Percentiles rank a stretch among this genome's conserved stretches.
Evolutionary conservation across 2,113 vertebrate genomes (phyloP).

Genomic region (Dermatemys mawii): DNA sequence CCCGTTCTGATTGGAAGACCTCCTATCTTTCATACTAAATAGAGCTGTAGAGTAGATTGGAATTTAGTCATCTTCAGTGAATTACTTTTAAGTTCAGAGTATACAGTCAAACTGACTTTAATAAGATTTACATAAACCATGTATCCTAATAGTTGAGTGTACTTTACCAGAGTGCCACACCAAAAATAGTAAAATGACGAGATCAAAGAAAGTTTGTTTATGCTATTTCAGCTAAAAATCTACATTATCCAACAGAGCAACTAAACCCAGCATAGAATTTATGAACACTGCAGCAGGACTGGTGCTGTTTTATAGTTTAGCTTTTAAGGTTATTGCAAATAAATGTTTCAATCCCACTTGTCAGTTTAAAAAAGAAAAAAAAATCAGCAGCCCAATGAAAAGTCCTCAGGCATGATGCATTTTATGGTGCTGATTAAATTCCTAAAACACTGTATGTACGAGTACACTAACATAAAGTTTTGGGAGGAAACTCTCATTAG

Average conservation of each 20-base stretch:
- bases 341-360: conserved; percentile 44
- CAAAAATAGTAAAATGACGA: conserved; percentile 69
- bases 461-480: background rate
- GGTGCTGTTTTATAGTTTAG: background rate
- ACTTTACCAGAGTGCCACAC: conserved; percentile 64
- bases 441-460: background rate
- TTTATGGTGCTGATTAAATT: background rate
- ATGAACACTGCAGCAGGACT: background rate
- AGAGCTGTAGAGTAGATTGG: background rate
- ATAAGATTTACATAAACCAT: conserved; percentile 65
- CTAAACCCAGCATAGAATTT: background rate
- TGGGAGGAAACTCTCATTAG: background rate
- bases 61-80: conserved; percentile 46
- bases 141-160: conserved; percentile 63
- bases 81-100: conserved; percentile 50
- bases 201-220: background rate
- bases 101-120: conserved; percentile 47
- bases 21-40: background rate
- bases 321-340: conserved; percentile 42
- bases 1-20: background rate
- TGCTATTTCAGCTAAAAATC: conserved; percentile 56
- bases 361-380: conserved; percentile 24
- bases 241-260: conserved; percentile 43
- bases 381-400: background rate
- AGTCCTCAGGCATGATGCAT: background rate